phyloP scores from a whole-genome alignment of 2,888 invertebrate genomes.

The Lysandra bellargus region DNA sequence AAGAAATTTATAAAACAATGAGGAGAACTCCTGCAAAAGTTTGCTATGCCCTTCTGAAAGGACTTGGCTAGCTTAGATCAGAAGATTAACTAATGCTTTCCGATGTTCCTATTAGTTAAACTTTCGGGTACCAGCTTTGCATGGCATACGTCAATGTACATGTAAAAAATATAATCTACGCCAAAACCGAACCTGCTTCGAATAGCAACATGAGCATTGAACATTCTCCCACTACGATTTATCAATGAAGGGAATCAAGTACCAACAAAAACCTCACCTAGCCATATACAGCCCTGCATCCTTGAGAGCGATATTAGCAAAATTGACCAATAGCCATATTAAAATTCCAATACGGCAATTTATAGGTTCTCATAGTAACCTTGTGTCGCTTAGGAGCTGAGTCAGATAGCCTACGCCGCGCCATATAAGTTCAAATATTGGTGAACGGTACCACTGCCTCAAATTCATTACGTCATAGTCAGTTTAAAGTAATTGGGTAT shows the following conservation, averaged over 20 bases:
- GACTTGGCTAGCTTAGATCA: not conserved
- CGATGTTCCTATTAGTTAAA: too few species aligned
- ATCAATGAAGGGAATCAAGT: not conserved
- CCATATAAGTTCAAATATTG: constrained; percentile 26
- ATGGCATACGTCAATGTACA: not conserved
- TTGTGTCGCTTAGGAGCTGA: constrained; percentile 25
- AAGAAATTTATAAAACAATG: too few species aligned
- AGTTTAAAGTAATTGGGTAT: not conserved
- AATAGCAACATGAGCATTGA: not conserved
- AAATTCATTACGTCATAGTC: constrained; percentile 1
- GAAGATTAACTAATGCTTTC: not conserved
- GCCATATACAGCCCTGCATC: not conserved
- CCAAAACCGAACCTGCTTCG: not conserved
- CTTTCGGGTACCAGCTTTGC: not conserved
- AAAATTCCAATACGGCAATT: constrained; percentile 15
- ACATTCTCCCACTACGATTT: not conserved
- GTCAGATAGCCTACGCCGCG: constrained; percentile 14
- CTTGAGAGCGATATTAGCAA: constrained; percentile 4
- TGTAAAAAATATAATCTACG: not conserved
- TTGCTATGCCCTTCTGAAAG: too few species aligned
- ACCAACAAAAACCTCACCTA: not conserved
- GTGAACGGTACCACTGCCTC: not conserved
- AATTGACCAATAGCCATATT: constrained; percentile 15
- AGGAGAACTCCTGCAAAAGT: too few species aligned
- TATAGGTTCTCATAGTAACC: constrained; percentile 26